Evolutionary conservation across 2,797 vertebrate species (phyloP).

Genomic region (Paguma larvata): DNA sequence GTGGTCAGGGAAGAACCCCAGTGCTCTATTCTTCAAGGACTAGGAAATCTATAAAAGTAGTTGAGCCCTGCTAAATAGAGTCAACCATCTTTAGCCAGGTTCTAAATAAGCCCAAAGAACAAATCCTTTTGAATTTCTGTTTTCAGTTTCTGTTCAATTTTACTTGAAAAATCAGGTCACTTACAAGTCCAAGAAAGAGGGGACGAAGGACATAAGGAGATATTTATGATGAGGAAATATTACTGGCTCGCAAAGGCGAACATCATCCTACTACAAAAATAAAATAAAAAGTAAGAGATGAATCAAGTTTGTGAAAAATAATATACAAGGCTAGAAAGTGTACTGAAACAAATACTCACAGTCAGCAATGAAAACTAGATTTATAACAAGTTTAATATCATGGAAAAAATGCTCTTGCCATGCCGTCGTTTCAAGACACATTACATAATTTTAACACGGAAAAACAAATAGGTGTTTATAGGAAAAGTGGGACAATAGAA

Average conservation of each 20-base stretch:
- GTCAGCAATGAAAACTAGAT: neutral
- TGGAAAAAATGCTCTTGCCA: neutral
- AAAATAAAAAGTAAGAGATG: conserved; percentile 9
- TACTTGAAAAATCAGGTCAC: conserved; percentile 21
- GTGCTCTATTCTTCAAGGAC: neutral
- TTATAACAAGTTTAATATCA: neutral
- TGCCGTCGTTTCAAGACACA: neutral
- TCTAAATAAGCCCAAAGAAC: conserved; percentile 43
- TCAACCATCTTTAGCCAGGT: conserved; percentile 42
- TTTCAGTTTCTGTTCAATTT: conserved; percentile 22
- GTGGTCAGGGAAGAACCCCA: neutral
- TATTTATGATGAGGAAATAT: conserved; percentile 13
- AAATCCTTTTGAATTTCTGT: conserved; percentile 58
- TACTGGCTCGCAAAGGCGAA: neutral
- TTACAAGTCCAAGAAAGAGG: neutral
- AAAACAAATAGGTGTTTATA: neutral
- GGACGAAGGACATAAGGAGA: neutral
- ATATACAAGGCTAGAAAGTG: no score
- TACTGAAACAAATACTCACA: neutral
- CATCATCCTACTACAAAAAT: neutral
- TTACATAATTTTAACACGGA: neutral
- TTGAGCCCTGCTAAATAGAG: conserved; percentile 50
- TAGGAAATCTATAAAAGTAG: neutral
- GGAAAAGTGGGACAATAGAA: neutral
- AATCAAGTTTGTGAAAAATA: neutral